A percentile compares a stretch with the other conserved stretches of the same genome.
Conservation (phyloP, 2,113 vertebrate species). For the Perognathus longimembris region DNA sequence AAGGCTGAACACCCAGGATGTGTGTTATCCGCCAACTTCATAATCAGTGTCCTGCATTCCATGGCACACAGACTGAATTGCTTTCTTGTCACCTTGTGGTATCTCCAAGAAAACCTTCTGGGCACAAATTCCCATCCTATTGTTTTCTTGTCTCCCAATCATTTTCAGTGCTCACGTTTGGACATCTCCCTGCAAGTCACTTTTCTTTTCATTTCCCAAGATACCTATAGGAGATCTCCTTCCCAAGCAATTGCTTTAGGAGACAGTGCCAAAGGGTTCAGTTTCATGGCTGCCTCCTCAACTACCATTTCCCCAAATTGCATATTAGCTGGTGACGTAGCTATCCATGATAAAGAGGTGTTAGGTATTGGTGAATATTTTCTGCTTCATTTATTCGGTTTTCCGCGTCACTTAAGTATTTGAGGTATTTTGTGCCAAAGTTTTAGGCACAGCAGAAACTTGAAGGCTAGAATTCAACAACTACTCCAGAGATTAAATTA, state of each 20-base stretch:
- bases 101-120: background rate
- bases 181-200: background rate
- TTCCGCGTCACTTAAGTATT: background rate
- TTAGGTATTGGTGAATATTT: background rate
- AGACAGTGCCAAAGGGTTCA: background rate
- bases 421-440: background rate
- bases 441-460: background rate
- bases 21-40: fast-evolving
- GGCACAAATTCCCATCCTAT: too few relatives aligned
- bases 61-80: background rate
- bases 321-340: background rate
- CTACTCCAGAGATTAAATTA: background rate
- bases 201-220: background rate
- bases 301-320: background rate
- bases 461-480: background rate
- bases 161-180: background rate
- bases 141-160: background rate
- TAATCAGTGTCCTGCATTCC: fast-evolving
- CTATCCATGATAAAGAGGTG: background rate
- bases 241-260: background rate
- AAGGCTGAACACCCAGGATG: too few relatives aligned
- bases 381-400: background rate
- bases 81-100: background rate
- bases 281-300: background rate
- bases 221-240: background rate